Evolutionary conservation across 1,140 invertebrate species (phyloP), one percentile per base, ranked within the genome.

Genomic region (Drosophila sp.): DNA sequence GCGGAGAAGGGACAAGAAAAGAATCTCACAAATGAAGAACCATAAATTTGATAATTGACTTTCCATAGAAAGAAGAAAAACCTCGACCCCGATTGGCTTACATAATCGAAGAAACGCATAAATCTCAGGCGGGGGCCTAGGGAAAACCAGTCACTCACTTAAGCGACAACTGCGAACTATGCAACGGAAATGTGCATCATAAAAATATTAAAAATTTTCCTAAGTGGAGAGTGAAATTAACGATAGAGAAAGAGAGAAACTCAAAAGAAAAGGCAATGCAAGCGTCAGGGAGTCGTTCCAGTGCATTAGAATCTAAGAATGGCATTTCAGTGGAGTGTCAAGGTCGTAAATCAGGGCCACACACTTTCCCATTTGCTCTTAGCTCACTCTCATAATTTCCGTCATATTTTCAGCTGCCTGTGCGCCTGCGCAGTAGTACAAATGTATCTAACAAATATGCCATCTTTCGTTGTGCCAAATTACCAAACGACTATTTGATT

Each of bases 41-140:
- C 80, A 90, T 87, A 89, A 87, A 87, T 87, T 87, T 84, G 77
- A 84, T 84, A 89, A 89, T 87, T 89, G 84, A 87, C 84, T 87
- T 87, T 84, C 68, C 54, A 71, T 40, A 58, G 72, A 66, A 63
- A 73, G 44, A 60, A 71, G 76, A 76, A 87, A 69, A 86, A 70
- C 54, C 68, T 56, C 70, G 32, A 29, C 60, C 23, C 41, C 50
- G 41, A 47, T 75, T 75, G 83, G 84, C 80, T 89, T 87, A 83
- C 76, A 87, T 80, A 87, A 87, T 83, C 84, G 76, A 87, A 83
- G 80, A 80, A 87, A 80, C 73, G 62, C 84, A 87, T 87, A 87
- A 87, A 87, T 87, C 85, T 89, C 38, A 11, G 47, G 47, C 60
- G 35, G 65, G 55, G 63, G 35, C 66, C 47, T 44, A 35, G 66